phyloP scores from a whole-genome alignment of 2,797 vertebrate genomes.

The Otus scops region DNA sequence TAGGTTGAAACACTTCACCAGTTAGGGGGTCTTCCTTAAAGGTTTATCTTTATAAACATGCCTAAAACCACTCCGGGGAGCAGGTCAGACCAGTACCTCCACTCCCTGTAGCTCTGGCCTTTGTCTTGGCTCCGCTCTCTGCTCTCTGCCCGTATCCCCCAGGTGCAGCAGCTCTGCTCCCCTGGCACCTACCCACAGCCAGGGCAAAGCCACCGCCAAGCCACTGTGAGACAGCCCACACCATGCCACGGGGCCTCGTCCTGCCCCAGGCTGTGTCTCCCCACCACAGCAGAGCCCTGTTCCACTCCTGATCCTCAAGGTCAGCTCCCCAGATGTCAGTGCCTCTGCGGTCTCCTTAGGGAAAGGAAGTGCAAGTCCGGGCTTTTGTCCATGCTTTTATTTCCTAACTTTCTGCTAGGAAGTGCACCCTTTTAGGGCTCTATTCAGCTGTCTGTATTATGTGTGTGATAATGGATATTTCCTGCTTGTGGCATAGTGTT shows the following conservation, averaged over 20 bases:
- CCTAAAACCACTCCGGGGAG: neutral
- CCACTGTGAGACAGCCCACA: neutral
- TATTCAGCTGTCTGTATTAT: neutral
- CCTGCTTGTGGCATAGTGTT: neutral
- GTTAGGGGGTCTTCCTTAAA: neutral
- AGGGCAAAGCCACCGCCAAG: fast-evolving
- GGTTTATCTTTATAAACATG: neutral
- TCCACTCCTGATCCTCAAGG: neutral
- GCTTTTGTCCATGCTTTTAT: neutral
- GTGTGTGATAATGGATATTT: neutral
- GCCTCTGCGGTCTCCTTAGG: too few species aligned
- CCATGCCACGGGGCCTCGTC: fast-evolving
- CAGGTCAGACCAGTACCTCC: neutral
- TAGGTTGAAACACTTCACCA: neutral
- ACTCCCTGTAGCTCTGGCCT: neutral
- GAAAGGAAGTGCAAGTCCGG: neutral
- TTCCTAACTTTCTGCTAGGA: neutral
- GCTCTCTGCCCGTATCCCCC: neutral
- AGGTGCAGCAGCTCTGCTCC: neutral
- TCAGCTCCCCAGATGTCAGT: fast-evolving
- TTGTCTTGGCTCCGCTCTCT: neutral
- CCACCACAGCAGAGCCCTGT: neutral
- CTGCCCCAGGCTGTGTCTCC: neutral
- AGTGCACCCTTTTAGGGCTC: neutral
- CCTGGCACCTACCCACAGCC: neutral